These are phyloP conservation scores for Ricordea florida DNA, from an alignment of 92 coral and sea anemone species.

Conservation along the genomic window DNA sequence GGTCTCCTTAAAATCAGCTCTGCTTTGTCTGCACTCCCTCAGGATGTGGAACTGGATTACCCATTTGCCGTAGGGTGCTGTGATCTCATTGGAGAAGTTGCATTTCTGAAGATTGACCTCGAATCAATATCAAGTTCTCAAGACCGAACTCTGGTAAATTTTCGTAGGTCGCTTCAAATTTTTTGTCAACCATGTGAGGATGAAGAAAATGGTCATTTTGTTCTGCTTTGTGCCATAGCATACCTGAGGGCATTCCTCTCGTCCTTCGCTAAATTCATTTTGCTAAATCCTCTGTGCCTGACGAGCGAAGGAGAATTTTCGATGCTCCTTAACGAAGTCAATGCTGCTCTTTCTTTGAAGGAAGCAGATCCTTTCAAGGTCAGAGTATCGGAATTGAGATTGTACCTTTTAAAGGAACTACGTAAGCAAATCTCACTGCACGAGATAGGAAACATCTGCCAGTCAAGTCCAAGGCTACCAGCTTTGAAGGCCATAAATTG, in stretches of 20 bases:
- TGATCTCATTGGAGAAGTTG: conserved; percentile 83
- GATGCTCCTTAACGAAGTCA: conserved; percentile 59
- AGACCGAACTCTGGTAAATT: conserved; percentile 44
- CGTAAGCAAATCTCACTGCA: conserved; percentile 49
- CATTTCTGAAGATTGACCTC: conserved; percentile 64
- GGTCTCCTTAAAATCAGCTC: conserved; percentile 59
- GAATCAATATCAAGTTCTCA: conserved; percentile 63
- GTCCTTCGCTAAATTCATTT: conserved; percentile 61
- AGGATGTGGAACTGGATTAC: conserved; percentile 67
- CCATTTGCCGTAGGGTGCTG: conserved; percentile 88
- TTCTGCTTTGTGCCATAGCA: conserved; percentile 76
- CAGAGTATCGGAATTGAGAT: conserved; percentile 23
- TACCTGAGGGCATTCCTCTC: conserved; percentile 70
- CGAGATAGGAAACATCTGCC: conserved; percentile 62
- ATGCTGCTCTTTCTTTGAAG: conserved; percentile 36
- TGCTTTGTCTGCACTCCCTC: conserved; percentile 54
- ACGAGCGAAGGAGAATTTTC: conserved; percentile 32
- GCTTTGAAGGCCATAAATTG: conserved; percentile 40
- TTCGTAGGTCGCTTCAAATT: conserved; percentile 58
- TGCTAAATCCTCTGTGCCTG: conserved; percentile 11
- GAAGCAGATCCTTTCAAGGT: neutral
- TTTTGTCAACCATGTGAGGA: conserved; percentile 29
- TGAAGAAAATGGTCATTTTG: conserved; percentile 40
- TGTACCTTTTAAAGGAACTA: conserved; percentile 83
- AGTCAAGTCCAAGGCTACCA: conserved; percentile 47